Evolutionary conservation across 2,797 vertebrate species (phyloP), one percentile per base, ranked within the genome.

Genomic region (Danio jaintianensis): DNA sequence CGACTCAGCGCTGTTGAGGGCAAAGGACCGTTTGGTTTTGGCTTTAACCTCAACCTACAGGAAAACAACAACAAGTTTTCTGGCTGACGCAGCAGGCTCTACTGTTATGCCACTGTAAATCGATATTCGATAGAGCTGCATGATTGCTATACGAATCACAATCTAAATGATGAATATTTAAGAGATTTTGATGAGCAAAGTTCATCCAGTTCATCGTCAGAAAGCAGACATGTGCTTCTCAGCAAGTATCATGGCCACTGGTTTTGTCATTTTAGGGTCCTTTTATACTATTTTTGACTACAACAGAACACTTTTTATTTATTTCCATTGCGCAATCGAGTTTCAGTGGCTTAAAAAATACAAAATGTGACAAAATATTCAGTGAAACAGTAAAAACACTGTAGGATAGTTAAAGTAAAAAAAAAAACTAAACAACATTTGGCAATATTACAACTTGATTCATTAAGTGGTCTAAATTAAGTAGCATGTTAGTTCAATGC

Each of bases 1-100:
- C 78, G 42, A 66, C 56, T 71, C 91, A 87, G 86, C 81, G 78
- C 52, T 18, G 75, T 81, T 89, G 81, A 69, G 80, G 82, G 78
- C 77, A 87, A 85, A 85, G 87, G 87, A 80, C 82, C 79, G 83
- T 78, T 71, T 78, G 78, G 83, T 70, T 67, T 85, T 73, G 82
- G 79, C 88, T 61, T 86, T 66, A 68, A 80, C 63, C 69, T 78
- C 80, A 74, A 85, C 84, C 80, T 87, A 83, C 84, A 62, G 15
- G 47, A 69, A 80, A 70, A 75, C 58, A 80, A 22, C 29, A 59
- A 59, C 47, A 48, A 42, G 52, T 55, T 83, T 12, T 75, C 15
- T 11, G 59, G 29, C 76, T 68, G 52, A 64, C 43, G 55, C 79
- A 61, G 75, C 50, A 36, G 71, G 15, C 18, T 20, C 15, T 16